Base-by-base conservation (phyloP, 2,888 invertebrate genomes). In the Volucella zonaria region DNA sequence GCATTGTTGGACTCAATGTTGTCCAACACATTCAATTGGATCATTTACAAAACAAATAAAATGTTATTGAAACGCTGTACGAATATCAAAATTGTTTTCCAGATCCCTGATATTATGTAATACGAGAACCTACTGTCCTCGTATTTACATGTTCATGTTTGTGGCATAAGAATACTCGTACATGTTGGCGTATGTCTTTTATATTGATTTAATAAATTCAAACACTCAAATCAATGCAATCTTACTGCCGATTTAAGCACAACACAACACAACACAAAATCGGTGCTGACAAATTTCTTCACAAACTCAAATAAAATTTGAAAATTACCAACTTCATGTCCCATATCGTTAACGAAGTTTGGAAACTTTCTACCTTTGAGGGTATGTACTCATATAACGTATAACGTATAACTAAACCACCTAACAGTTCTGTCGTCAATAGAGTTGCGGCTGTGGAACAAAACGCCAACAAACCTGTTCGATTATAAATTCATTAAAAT, bases 401-500 rank as follows among this genome's bases (percentile, higher is more conserved):
- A 49, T 40, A 54, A 12, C 14, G 11, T 51, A 47, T 18, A 42
- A 43, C 31, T 43, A 45, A 43, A 54, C 54, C 45, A 14, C 11
- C 14, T 8, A 42, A 14, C n/a, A 18, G 45, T 38, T 18, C 40
- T 78, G 68, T 58, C 64, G 62, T 74, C 74, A 66, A 74, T 79
- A 66, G 64, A 61, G 66, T 58, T 70, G 76, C 70, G 80, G 80
- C 52, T 85, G 51, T 45, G 45, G 61, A 66, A 80, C 83, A 85
- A 85, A 79, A 70, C 75, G 54, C 67, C 56, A 71, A 62, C 80
- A 85, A 85, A 80, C 80, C 76, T 85, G 71, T 67, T 85, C 83
- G 83, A 80, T 85, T 85, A 85, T 85, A 81, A 81, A 81, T 85
- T 85, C 81, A 85, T 85, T 81, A 81, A 81, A 85, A 67, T 81